Percentiles rank a stretch among this genome's conserved stretches.
Evolutionary conservation across 2,113 vertebrate genomes (phyloP).

Genomic region (Corydoras sp.): DNA sequence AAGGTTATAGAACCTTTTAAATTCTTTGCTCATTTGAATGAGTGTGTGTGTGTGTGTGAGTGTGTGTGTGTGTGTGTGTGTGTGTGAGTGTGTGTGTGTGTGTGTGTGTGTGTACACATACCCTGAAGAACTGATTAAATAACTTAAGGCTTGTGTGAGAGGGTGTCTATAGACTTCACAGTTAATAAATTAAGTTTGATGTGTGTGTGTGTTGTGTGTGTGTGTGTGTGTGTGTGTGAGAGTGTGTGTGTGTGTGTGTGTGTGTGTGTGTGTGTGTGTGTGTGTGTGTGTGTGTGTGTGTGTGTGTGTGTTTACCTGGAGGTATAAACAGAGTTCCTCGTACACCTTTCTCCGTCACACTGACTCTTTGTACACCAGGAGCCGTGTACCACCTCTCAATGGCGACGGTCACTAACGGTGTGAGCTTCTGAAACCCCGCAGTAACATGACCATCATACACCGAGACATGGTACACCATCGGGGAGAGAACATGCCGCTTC

Average conservation of each 20-base stretch:
- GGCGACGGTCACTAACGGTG: constrained; percentile 46
- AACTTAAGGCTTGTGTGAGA: too few species aligned
- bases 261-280: neutral
- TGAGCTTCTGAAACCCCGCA: constrained; percentile 47
- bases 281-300: neutral
- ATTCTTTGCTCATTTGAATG: too few species aligned
- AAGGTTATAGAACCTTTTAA: too few species aligned
- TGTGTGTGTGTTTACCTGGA: constrained; percentile 51
- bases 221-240: neutral
- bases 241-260: too few species aligned
- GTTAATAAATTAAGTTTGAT: too few species aligned
- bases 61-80: too few species aligned
- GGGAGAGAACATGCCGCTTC: constrained; percentile 54
- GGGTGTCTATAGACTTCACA: too few species aligned
- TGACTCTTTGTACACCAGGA: constrained; percentile 57
- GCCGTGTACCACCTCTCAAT: constrained; percentile 66
- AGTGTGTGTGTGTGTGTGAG: too few species aligned
- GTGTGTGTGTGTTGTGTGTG: too few species aligned
- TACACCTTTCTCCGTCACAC: constrained; percentile 46
- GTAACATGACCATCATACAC: constrained; percentile 50
- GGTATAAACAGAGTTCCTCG: constrained; percentile 61
- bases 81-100: too few species aligned
- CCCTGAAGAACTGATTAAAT: too few species aligned
- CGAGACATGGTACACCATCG: constrained; percentile 56
- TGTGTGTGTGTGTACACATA: too few species aligned